Base-by-base conservation (phyloP, 2,113 vertebrate species). In the Abramis brama region DNA sequence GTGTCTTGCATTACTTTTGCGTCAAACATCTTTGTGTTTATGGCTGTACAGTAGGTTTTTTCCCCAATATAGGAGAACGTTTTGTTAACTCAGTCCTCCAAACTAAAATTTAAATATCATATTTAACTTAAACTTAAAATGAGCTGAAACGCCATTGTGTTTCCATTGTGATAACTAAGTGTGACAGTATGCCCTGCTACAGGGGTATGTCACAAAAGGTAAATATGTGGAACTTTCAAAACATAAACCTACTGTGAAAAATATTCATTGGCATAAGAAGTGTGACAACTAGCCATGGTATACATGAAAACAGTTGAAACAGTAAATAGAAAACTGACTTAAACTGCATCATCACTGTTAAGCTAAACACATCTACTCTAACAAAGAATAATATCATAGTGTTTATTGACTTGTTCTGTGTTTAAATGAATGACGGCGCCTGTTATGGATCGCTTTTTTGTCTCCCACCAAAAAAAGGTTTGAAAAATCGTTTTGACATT, bases 401-500 rank as follows among this genome's bases (percentile, higher is more conserved):
- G 62, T 70, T 70, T 82, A n/a, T 52, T 77, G 55, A 81, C 66
- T 68, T 85, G 21, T 59, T 36, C n/a, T 33, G 2, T 86, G 39
- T 81, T 81, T 78, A 84, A 70, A 57, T 80, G 76, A 84, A 36
- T 2, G 36, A 9, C 6, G 3, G 81, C 9, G 43, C 45, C 45
- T 86, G 30, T 80, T 84, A 75, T 36, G 81, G 52, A 25, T n/a
- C 9, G 64, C 39, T 15, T 30, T 9, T 80, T 60, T 60, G 36
- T 81, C 47, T 78, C 36, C 76, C n/a, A 62, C 79, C 79, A 81
- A 81, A 86, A 47, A 45, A 30, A 55, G 30, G 25, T 10, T 74
- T 80, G 19, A 71, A 59, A 60, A 64, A 36, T 60, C 15, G 12
- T 79, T 81, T 77, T 70, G 76, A 88, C 86, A 86, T 79, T 39